Evolutionary conservation across 2,888 invertebrate genomes (phyloP), one percentile per base, ranked within the genome.

Genomic region (Frankliniella intonsa): DNA sequence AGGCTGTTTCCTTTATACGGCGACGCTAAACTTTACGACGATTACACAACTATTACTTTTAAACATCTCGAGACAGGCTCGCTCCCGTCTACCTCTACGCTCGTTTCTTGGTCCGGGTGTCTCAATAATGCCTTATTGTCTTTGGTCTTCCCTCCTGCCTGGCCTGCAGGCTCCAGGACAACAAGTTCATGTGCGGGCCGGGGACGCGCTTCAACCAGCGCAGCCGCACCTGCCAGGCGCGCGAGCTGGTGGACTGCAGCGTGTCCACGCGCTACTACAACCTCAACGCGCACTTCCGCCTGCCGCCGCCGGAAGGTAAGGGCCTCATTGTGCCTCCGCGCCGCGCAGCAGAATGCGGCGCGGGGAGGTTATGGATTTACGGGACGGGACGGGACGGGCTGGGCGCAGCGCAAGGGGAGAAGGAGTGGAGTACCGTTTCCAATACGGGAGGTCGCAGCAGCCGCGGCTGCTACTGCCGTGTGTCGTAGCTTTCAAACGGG

Each of bases 181-280:
- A 86, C 83, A 86, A 86, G 82, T 87, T 87, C 82, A 84, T 86
- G 82, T 87, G 87, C 83, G 87, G 87, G 3, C 85, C 84, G 25
- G 86, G 85, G 19, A 87, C 87, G 0, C 84, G 85, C 81, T 87
- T 87, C 84, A 86, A 87, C 84, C 87, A 87, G 82, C 85, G 85
- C 81, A 86, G 86, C 82, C 84, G 87, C n/a, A 87, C 87, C 3
- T 87, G 87, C 83, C 86, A 86, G 83, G 85, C 85, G 12, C 85
- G 84, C 51, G 85, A 85, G 11, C 82, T 85, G 76, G 87, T 87
- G 0, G 86, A 86, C 83, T 87, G 87, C 83, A 84, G 84, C 19
- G 82, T 84, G 10, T 85, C 87, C 10, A 83, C 85, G 12, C 83
- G 85, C n/a, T 86, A 86, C 83, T 87, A 85, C 83, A 85, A 86